Conservation (phyloP, 2,888 invertebrate species). For the Platynereis dumerilii region DNA sequence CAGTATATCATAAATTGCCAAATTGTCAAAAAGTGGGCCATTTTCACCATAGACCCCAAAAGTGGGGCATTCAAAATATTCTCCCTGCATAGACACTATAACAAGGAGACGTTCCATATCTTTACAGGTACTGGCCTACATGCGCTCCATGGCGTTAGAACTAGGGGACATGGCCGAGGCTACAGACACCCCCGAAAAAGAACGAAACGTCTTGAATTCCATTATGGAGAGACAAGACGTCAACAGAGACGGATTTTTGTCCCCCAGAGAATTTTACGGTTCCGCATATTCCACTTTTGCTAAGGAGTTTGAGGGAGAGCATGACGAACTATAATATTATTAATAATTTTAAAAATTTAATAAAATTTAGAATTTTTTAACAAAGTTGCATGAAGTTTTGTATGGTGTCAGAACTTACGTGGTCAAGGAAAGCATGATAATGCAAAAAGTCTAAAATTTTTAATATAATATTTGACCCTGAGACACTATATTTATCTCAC, state of each 20-base stretch:
- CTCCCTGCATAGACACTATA: too few species aligned
- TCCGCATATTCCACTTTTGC: neutral
- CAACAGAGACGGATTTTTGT: conserved; percentile 94
- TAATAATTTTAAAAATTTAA: neutral
- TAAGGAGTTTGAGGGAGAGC: conserved; percentile 3
- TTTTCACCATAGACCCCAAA: too few species aligned
- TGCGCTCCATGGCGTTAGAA: conserved; percentile 1
- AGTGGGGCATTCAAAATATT: too few species aligned
- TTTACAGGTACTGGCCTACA: conserved; percentile 7
- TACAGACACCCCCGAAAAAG: conserved; percentile 1
- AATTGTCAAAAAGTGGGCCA: too few species aligned
- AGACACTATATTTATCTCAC: too few species aligned
- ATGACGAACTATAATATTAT: neutral
- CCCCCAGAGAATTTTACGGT: conserved; percentile 85
- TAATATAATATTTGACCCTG: too few species aligned
- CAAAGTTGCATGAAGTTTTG: too few species aligned
- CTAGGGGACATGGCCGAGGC: conserved; percentile 5
- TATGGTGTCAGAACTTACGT: too few species aligned
- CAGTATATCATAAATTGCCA: too few species aligned
- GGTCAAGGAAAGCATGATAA: too few species aligned
- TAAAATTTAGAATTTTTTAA: neutral
- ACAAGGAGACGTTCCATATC: too few species aligned
- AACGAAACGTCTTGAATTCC: neutral
- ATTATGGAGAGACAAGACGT: conserved; percentile 74
- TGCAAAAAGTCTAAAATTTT: too few species aligned